phyloP scores from a whole-genome alignment of 2,888 invertebrate species.

The Auanema freiburgensis region DNA sequence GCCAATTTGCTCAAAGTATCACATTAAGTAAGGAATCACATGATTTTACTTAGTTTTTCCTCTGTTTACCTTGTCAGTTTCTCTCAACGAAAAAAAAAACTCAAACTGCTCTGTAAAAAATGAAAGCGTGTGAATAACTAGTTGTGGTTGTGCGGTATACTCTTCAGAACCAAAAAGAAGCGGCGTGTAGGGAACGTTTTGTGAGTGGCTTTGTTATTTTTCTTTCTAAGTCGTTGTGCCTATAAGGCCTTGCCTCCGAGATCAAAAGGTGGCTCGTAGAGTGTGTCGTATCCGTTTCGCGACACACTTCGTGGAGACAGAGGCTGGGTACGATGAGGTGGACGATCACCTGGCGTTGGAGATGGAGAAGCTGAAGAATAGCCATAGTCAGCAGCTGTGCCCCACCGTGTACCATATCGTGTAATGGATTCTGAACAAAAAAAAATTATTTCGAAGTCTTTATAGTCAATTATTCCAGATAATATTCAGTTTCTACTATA shows the following conservation, averaged over 20 bases:
- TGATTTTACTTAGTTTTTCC: no score
- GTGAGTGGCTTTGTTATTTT: no score
- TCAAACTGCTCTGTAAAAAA: no score
- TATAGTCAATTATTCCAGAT: slow-evolving; percentile 22
- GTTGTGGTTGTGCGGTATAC: no score
- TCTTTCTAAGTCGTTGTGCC: no score
- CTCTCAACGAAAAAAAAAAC: no score
- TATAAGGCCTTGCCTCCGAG: slow-evolving; percentile 4
- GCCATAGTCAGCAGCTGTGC: slow-evolving; percentile 34
- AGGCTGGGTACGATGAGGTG: slow-evolving; percentile 48
- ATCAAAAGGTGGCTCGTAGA: slow-evolving; percentile 32
- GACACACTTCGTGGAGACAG: slow-evolving; percentile 44
- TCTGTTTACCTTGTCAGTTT: no score
- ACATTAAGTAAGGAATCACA: no score
- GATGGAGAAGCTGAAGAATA: slow-evolving; percentile 46
- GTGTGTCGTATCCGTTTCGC: slow-evolving; percentile 38
- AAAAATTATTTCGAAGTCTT: neutral
- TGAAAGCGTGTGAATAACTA: no score
- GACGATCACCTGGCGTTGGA: slow-evolving; percentile 30
- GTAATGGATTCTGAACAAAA: slow-evolving; percentile 47
- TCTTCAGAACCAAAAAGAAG: no score
- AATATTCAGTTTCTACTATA: slow-evolving; percentile 43
- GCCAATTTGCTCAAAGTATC: no score
- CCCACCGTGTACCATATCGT: slow-evolving; percentile 46
- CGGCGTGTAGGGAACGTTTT: no score